Evolutionary conservation across 2,888 invertebrate species (phyloP).

Genomic region (Agapostemon virescens): DNA sequence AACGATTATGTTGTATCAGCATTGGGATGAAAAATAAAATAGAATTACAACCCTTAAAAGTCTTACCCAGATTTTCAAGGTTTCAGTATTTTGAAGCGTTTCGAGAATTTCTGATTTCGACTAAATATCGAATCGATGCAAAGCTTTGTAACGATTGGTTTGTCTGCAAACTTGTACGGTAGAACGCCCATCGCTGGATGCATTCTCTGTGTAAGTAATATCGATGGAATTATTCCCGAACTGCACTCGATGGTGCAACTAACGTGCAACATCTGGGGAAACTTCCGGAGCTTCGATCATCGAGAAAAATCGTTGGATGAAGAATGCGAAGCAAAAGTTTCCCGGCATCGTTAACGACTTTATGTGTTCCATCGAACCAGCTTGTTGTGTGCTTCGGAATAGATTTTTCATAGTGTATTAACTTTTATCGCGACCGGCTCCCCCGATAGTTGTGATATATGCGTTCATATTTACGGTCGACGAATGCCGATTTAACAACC

Average conservation of each 20-base stretch:
- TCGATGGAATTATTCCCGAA: slow-evolving; percentile 3
- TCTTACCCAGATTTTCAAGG: too few species aligned
- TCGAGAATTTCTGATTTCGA: too few species aligned
- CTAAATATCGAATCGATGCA: too few species aligned
- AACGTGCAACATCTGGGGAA: not conserved
- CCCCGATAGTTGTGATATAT: not conserved
- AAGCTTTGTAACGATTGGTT: too few species aligned
- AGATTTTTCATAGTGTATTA: slow-evolving; percentile 4
- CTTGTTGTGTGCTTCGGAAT: not conserved
- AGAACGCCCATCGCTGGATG: too few species aligned
- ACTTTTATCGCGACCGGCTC: not conserved
- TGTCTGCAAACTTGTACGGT: too few species aligned
- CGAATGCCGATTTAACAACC: slow-evolving; percentile 3
- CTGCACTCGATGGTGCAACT: not conserved
- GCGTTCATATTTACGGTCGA: not conserved
- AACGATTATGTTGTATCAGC: too few species aligned
- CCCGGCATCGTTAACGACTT: too few species aligned
- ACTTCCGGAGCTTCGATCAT: not conserved
- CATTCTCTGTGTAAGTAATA: not conserved
- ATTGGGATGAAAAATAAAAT: too few species aligned
- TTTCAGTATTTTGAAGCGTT: too few species aligned
- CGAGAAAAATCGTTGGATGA: not conserved
- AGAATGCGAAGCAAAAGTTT: not conserved
- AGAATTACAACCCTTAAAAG: too few species aligned
- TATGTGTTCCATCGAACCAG: not conserved